Conservation (phyloP, 1,140 invertebrate species). For the Paralvinella palmiformis region DNA sequence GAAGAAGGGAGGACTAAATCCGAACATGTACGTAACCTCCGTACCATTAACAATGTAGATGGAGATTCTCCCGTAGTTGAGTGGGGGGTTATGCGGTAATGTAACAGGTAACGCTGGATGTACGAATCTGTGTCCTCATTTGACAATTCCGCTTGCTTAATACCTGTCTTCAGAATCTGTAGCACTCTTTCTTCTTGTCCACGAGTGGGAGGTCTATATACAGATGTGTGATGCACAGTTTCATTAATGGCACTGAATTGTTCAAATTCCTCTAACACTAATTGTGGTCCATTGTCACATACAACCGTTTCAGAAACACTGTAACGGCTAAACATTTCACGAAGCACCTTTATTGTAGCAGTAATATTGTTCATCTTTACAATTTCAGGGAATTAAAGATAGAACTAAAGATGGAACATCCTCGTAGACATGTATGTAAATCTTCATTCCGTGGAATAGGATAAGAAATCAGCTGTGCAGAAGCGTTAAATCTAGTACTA, state of each 20-base stretch:
- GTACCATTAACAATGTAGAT: background rate
- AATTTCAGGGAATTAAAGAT: background rate
- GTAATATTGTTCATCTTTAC: background rate
- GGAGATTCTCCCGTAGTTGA: background rate
- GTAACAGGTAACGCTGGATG: too few relatives aligned
- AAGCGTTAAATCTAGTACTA: background rate
- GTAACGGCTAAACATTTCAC: background rate
- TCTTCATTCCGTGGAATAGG: too few relatives aligned
- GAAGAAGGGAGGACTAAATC: background rate
- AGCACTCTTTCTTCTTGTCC: constrained; percentile 29
- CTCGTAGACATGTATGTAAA: too few relatives aligned
- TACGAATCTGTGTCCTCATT: background rate
- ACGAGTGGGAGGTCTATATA: constrained; percentile 28
- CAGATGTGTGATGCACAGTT: constrained; percentile 21
- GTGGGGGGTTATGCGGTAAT: background rate
- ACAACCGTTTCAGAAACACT: constrained; percentile 13
- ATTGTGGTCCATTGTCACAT: constrained; percentile 30
- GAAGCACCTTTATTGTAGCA: background rate
- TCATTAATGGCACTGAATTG: constrained; percentile 24
- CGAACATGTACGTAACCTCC: background rate
- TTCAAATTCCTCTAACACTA: constrained; percentile 25
- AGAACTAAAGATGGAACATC: too few relatives aligned
- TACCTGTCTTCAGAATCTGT: constrained; percentile 17
- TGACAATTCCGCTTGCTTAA: constrained; percentile 5
- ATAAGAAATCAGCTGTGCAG: too few relatives aligned